These are phyloP conservation scores for Megalops cyprinoides DNA, from an alignment of 2,797 vertebrate genomes.

Conservation along the genomic window DNA sequence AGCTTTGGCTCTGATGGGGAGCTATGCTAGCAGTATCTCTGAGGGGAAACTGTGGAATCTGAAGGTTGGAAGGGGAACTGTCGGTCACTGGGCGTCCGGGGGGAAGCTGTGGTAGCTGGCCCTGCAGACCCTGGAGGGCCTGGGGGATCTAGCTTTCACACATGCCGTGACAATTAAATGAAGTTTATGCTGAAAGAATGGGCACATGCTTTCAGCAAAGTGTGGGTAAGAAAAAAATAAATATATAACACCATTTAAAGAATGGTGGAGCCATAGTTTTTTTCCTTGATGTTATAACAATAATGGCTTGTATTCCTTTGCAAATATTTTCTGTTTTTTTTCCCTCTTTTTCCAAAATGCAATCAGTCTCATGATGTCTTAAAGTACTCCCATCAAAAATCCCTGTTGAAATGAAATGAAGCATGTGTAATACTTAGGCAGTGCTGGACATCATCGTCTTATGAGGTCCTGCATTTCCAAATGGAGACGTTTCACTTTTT, in stretches of 20 bases:
- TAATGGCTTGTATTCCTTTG: conserved; percentile 3
- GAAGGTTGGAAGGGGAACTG: background rate
- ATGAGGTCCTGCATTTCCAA: conserved; percentile 29
- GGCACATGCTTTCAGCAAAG: background rate
- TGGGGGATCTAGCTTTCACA: background rate
- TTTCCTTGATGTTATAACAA: background rate
- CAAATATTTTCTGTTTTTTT: conserved; percentile 24
- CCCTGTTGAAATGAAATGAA: conserved; percentile 73
- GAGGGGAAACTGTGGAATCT: background rate
- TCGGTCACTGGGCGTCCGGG: background rate
- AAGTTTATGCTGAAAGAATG: background rate
- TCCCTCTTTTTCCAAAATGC: conserved; percentile 56
- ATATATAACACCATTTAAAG: too few relatives aligned
- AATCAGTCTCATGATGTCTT: conserved; percentile 77
- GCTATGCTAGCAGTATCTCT: background rate
- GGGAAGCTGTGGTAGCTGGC: background rate
- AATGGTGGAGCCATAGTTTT: background rate
- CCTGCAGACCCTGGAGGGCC: background rate
- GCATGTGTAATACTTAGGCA: conserved; percentile 53
- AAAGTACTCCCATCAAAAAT: conserved; percentile 68
- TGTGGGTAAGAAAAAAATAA: background rate
- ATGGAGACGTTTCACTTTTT: conserved; percentile 48
- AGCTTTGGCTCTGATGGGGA: background rate
- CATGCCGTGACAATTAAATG: too few relatives aligned
- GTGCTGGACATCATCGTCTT: conserved; percentile 27